These are phyloP conservation scores for Hyperoplus immaculatus DNA, from an alignment of 2,797 vertebrate genomes.

Conservation along the genomic window DNA sequence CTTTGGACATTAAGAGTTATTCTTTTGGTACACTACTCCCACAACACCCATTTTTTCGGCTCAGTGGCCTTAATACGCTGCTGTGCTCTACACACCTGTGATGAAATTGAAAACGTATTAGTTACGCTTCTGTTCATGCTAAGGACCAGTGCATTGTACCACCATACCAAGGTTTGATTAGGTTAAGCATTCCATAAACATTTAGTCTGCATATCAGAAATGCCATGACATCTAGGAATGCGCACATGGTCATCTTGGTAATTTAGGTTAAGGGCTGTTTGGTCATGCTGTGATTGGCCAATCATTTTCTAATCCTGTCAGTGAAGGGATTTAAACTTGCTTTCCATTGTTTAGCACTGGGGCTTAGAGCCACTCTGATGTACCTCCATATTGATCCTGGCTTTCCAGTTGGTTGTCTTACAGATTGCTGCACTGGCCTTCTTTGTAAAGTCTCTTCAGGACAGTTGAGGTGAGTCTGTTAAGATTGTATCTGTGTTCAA, in stretches of 20 bases:
- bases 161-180: neutral
- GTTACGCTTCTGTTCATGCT: neutral
- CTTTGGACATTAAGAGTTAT: no score
- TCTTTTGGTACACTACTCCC: no score
- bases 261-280: constrained; percentile 2
- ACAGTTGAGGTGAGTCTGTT: constrained; percentile 63
- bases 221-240: neutral
- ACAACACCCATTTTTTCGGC: no score
- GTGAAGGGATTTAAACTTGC: constrained; percentile 33
- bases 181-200: neutral
- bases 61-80: no score
- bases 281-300: constrained; percentile 18
- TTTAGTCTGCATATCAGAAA: neutral
- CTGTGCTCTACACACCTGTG: no score
- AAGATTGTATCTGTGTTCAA: constrained; percentile 55
- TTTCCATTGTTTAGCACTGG: constrained; percentile 35
- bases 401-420: constrained; percentile 46
- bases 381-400: constrained; percentile 53
- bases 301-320: constrained; percentile 34
- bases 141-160: neutral
- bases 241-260: neutral
- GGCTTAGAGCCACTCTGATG: constrained; percentile 30
- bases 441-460: constrained; percentile 49
- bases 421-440: constrained; percentile 20
- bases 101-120: neutral